Evolutionary conservation across 2,113 vertebrate genomes (phyloP), one percentile per base, ranked within the genome.

Genomic region (Isurus oxyrinchus): DNA sequence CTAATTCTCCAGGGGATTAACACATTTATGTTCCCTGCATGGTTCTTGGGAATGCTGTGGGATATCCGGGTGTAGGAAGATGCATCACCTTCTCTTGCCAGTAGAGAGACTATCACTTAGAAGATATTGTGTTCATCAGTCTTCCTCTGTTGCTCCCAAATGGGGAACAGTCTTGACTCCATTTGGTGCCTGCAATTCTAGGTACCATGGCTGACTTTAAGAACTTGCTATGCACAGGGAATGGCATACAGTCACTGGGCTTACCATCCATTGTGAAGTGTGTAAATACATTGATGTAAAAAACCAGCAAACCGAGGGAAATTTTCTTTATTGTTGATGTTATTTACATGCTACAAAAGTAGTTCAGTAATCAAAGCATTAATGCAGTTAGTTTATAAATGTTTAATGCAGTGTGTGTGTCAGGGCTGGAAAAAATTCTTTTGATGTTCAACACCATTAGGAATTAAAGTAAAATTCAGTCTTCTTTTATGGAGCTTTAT

Each of bases 401-500:
- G 16, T 55, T 88, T 88, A 55, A 88, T 27, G 25, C 27, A n/a
- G 4, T 3, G 16, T 13, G 57, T 61, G 10, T 90, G 31, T 91
- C 57, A 91, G 88, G 14, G 31, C 55, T 35, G 57, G 31, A 59
- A 61, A 13, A 91, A 14, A 4, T 19, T 61, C 10, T 59, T 61
- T 14, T 91, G 27, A 81, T 13, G 35, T 91, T 91, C 88, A 61
- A 55, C 27, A 55, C 14, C 57, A 61, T 61, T n/a, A n/a, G 31
- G 57, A 61, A 91, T 91, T 61, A 35, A 91, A 91, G 88, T 91
- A 91, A 61, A 61, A 91, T 59, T 91, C 55, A 61, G 57, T 59
- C 88, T 86, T 86, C 4, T 59, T 90, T 57, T 81, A 76, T 76
- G 69, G 69, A 10, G 27, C 27, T 1, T 0, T 76, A 81, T n/a